Evolutionary conservation across 2,888 invertebrate genomes (phyloP), one percentile per base, ranked within the genome.

Genomic region (Vesta saturnalis): DNA sequence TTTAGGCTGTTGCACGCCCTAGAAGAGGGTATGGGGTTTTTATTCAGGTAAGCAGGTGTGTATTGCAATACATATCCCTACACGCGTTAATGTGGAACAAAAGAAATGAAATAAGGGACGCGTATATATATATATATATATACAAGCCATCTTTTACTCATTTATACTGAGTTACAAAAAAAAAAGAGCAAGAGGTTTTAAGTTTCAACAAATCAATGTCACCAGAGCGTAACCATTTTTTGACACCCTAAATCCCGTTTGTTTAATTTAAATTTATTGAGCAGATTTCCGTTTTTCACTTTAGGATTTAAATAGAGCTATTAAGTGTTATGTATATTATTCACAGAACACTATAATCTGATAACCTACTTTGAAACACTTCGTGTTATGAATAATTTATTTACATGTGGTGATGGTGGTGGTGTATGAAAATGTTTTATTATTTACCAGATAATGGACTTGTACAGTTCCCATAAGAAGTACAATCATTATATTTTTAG

Each of bases 361-460:
- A 67, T 67, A 68, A 68, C 68, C 68, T 60, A 68, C 68, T 68
- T 68, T 60, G 64, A 64, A 68, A 68, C 68, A 68, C 68, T 68
- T 64, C 64, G 68, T 64, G 68, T 46, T 56, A 68, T 68, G 68
- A 68, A 68, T 68, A 68, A 68, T 60, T 68, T 68, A 68, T 68
- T 68, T 68, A 64, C 64, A 64, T 68, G 68, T 59, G 58, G 67
- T 39, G 1, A n/a, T 39, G 39, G n/a, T n/a, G n/a, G n/a, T 64
- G 60, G 60, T 60, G 39, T 68, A 55, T 68, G 64, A 64, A 64
- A 64, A 64, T 68, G 52, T 57, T 68, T 60, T 64, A 68, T 68
- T 68, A 68, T 68, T 68, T 68, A 68, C 43, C 59, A 49, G 55
- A 14, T 68, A 68, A 68, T 68, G 68, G 68, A 68, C 68, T 46